Evolutionary conservation across 1,140 invertebrate species (phyloP).

Genomic region (Notospermus geniculatus): DNA sequence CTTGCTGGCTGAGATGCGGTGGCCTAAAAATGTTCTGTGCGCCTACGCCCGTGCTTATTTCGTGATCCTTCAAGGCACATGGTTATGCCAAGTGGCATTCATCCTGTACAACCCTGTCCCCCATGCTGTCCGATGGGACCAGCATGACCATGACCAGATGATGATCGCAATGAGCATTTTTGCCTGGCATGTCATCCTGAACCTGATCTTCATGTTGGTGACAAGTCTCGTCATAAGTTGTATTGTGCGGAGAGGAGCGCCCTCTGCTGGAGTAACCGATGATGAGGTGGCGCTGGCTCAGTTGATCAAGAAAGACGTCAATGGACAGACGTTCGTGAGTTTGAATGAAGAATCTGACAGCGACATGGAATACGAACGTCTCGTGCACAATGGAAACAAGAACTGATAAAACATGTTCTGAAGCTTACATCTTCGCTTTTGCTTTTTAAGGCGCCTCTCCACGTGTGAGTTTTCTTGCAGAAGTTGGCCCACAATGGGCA

Average conservation of each 20-base stretch:
- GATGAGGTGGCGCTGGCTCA: conserved; percentile 31
- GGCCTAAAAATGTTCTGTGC: conserved; percentile 47
- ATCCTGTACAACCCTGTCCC: conserved; percentile 58
- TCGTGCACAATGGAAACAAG: too few species aligned
- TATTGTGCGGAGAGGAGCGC: conserved; percentile 25
- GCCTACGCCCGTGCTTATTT: conserved; percentile 52
- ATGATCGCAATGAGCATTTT: conserved; percentile 59
- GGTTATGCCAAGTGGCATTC: conserved; percentile 61
- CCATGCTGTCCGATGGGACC: conserved; percentile 48
- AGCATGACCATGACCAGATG: conserved; percentile 55
- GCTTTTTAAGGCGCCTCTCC: too few species aligned
- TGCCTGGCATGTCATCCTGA: conserved; percentile 54
- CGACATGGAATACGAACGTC: conserved; percentile 35
- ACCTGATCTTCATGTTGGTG: conserved; percentile 44
- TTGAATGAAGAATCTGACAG: conserved; percentile 38
- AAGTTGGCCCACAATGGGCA: too few species aligned
- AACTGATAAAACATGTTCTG: too few species aligned
- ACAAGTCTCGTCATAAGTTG: conserved; percentile 38
- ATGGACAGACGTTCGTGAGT: conserved; percentile 35
- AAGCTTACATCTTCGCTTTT: too few species aligned
- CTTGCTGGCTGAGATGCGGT: conserved; percentile 53
- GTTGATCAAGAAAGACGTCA: conserved; percentile 32
- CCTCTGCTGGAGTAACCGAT: conserved; percentile 24
- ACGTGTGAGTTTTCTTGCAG: too few species aligned
- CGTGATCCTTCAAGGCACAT: conserved; percentile 58